A percentile compares a stretch with the other conserved stretches of the same genome.
Evolutionary conservation across 2,113 vertebrate species (phyloP).

Genomic region (Phalacrocorax pelagicus): DNA sequence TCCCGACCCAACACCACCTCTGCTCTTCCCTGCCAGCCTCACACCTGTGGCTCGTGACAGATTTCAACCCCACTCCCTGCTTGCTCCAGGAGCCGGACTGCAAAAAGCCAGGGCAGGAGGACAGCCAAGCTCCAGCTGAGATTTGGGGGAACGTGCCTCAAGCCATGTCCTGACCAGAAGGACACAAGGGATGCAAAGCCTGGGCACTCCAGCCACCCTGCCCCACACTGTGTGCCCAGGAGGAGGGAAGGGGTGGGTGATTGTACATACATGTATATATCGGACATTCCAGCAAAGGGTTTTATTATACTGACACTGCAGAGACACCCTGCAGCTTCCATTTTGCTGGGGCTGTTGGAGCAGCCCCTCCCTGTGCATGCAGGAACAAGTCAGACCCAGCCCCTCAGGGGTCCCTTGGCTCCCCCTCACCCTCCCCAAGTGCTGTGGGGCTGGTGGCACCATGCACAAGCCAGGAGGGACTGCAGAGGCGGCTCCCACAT

Average conservation of each 20-base stretch:
- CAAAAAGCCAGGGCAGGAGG: background rate
- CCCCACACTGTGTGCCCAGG: fast-evolving
- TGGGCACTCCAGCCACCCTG: background rate
- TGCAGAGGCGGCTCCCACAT: fast-evolving
- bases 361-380: fast-evolving
- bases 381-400: too few relatives aligned
- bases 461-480: fast-evolving
- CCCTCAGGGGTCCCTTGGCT: background rate
- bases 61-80: background rate
- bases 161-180: fast-evolving
- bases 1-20: background rate
- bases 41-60: fast-evolving
- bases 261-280: conserved; percentile 33
- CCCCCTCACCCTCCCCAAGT: fast-evolving
- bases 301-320: background rate
- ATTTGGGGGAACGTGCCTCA: background rate
- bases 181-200: background rate
- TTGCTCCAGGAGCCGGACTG: background rate
- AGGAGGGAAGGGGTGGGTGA: background rate
- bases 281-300: background rate
- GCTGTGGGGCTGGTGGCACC: background rate
- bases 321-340: background rate
- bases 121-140: background rate
- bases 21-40: background rate
- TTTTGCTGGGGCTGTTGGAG: background rate